Evolutionary conservation across 2,113 vertebrate genomes (phyloP).

Genomic region (Salminus brasiliensis): DNA sequence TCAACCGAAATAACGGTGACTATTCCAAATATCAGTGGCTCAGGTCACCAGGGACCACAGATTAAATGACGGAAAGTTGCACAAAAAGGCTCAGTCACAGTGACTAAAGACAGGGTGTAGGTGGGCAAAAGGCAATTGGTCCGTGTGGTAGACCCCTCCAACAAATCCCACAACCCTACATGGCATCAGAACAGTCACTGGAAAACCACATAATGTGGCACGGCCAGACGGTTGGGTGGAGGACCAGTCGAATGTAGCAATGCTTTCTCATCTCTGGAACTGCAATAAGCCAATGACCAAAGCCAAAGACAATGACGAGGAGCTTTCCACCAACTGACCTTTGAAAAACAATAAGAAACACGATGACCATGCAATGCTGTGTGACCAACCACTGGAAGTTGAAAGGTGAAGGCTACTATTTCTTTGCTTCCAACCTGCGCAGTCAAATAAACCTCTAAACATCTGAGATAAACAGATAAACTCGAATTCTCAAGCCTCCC

Average conservation of each 20-base stretch:
- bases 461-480: too few relatives aligned
- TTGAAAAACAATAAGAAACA: background rate
- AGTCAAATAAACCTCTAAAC: too few relatives aligned
- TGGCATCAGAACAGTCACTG: conserved; percentile 18
- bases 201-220: conserved; percentile 36
- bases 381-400: conserved; percentile 10
- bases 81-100: conserved; percentile 20
- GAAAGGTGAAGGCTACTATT: background rate
- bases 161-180: background rate
- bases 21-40: background rate
- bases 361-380: background rate
- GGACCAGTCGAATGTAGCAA: conserved; percentile 20
- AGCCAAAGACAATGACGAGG: background rate
- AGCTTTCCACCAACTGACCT: background rate
- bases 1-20: background rate
- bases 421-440: background rate
- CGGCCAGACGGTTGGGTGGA: conserved; percentile 21
- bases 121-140: conserved; percentile 20
- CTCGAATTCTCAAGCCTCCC: too few relatives aligned
- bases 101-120: conserved; percentile 20
- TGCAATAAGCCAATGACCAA: conserved; percentile 14
- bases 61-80: background rate
- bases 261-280: conserved; percentile 25
- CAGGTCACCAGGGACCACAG: background rate
- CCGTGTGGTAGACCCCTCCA: conserved; percentile 30